Evolutionary conservation across 2,797 vertebrate genomes (phyloP).

Genomic region (Vespertilio murinus): DNA sequence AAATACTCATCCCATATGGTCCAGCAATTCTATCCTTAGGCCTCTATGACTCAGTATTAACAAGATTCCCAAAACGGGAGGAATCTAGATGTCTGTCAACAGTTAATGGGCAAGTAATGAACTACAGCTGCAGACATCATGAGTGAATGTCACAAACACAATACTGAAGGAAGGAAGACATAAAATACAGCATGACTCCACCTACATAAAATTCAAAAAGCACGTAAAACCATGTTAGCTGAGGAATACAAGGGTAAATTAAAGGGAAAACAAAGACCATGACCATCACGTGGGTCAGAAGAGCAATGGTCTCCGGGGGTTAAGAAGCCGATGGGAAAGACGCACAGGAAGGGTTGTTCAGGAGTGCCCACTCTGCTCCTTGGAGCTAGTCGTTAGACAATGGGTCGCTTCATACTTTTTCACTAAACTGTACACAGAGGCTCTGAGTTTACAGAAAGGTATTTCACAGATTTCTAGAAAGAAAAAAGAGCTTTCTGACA

Average conservation of each 20-base stretch:
- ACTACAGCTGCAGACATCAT: neutral
- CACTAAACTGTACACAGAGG: neutral
- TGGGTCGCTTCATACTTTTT: neutral
- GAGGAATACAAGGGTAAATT: neutral
- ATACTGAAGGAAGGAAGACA: neutral
- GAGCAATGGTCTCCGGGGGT: neutral
- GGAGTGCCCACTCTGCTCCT: neutral
- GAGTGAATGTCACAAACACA: neutral
- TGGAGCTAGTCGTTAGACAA: neutral
- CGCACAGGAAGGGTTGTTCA: neutral
- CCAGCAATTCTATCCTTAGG: slow-evolving; percentile 2
- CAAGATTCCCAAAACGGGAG: neutral
- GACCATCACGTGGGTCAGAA: slow-evolving; percentile 8
- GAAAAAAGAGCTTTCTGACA: slow-evolving; percentile 9
- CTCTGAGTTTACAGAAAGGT: neutral
- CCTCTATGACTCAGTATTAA: neutral
- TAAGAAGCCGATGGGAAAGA: neutral
- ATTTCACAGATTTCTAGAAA: neutral
- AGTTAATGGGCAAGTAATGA: neutral
- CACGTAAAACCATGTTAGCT: neutral
- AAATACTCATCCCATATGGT: neutral
- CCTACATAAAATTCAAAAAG: slow-evolving; percentile 36
- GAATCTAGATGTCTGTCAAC: neutral
- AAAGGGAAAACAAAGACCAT: slow-evolving; percentile 12
- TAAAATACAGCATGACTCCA: slow-evolving; percentile 8